Base-by-base conservation (phyloP, 2,113 vertebrate species). In the Pao palembangensis region DNA sequence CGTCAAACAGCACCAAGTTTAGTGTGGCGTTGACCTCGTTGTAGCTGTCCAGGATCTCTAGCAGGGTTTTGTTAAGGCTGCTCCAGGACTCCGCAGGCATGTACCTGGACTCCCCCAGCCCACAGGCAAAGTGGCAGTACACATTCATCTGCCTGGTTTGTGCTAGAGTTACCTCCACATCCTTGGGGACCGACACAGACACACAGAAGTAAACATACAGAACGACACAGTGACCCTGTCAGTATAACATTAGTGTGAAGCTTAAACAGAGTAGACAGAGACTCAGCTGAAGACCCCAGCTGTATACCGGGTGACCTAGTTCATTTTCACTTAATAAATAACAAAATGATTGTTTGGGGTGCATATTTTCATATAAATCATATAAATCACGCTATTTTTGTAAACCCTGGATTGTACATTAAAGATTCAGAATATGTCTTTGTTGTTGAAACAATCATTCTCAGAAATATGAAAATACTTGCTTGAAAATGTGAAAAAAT, bases 1-100 rank as follows among this genome's bases (percentile, higher is more conserved):
- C 96, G 76, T 98, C 95, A 69, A 98, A 98, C 16, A 99, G 91
- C 8, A 98, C 95, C 72, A 99, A 83, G 86, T 89, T 92, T 78
- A 98, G 93, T 21, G 91, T 93, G 16, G 95, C 81, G 0, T 95
- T 96, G 80, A 96, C 88, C 70, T 98, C 95, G 0, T 98, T 99
- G 93, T 98, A 93, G 62, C 58, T 87, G 34, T 95, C 91, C 83
- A 98, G 84, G 13, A 90, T 92, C 72, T 99, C 94, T 79, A 88
- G 56, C 5, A 98, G 90, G 43, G 85, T 92, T 64, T 92, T 92
- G 59, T 84, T 93, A 66, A 98, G 64, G 59, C 88, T 83, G 55
- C 91, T 89, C 96, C 96, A 98, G 5, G 91, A 91, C 17, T 87
- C 89, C 3, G 92, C 92, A 0, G 93, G 82, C 87, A 93, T 87